A percentile compares a stretch with the other conserved stretches of the same genome.
These are phyloP conservation scores for Stenopsyche tienmushanensis DNA, from an alignment of 1,140 invertebrate species.

Conservation along the genomic window DNA sequence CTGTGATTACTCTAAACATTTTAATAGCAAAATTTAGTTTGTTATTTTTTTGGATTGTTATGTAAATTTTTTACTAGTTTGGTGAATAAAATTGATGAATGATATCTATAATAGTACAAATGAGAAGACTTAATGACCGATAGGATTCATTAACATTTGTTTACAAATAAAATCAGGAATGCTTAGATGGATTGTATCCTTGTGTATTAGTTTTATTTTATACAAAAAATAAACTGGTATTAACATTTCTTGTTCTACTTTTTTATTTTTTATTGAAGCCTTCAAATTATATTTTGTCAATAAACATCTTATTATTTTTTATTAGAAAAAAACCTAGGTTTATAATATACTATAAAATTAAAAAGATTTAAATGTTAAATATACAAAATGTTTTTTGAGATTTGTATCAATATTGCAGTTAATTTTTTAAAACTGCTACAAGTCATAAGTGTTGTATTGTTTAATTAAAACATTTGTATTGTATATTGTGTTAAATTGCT, in stretches of 20 bases:
- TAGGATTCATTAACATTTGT: slow-evolving; percentile 41
- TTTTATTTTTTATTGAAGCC: slow-evolving; percentile 10
- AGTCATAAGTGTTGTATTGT: too few species aligned
- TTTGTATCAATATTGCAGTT: too few species aligned
- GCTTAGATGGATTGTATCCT: slow-evolving; percentile 59
- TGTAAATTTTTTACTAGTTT: slow-evolving; percentile 51
- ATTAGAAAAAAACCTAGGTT: background rate
- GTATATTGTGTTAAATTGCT: too few species aligned
- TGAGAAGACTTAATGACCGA: slow-evolving; percentile 57
- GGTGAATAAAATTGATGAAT: slow-evolving; percentile 46
- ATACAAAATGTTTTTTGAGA: too few species aligned
- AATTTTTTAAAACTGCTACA: too few species aligned
- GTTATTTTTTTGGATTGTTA: slow-evolving; percentile 37
- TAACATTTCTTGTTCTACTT: slow-evolving; percentile 28
- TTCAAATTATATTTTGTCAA: background rate
- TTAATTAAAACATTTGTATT: too few species aligned
- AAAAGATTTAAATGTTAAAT: too few species aligned
- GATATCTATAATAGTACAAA: slow-evolving; percentile 61
- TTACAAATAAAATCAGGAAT: slow-evolving; percentile 44
- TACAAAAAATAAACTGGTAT: slow-evolving; percentile 47
- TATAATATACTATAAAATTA: too few species aligned
- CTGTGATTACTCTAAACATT: slow-evolving; percentile 54
- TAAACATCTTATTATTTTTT: background rate
- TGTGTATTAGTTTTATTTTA: slow-evolving; percentile 61
- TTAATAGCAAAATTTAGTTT: slow-evolving; percentile 34